Evolutionary conservation across 2,797 vertebrate genomes (phyloP), one percentile per base, ranked within the genome.

Genomic region (Periophthalmus magnuspinnatus): DNA sequence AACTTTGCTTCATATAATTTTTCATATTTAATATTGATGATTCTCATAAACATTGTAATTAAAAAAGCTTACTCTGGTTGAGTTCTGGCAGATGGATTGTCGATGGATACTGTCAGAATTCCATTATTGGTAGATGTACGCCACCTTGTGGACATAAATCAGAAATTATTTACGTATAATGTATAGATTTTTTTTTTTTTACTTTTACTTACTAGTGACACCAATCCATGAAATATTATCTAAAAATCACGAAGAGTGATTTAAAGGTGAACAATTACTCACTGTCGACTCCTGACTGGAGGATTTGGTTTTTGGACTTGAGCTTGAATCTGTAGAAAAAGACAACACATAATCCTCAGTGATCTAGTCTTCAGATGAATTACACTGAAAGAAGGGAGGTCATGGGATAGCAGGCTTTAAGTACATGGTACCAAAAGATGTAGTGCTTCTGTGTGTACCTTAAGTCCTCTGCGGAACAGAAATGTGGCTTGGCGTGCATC

Each of bases 401-500:
- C 48, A 50, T 50, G 17, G 13, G 2, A 41, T 50, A n/a, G 17
- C 10, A 41, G 19, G 50, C 28, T 52, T 0, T 21, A 7, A 52
- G 2, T 19, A 52, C 50, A 52, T 21, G 8, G 50, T n/a, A 52
- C n/a, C 50, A 52, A n/a, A 52, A 21, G 2, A 7, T 58, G 56
- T 58, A n/a, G 13, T 45, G 14, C 5, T 58, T 58, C 3, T 17
- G 1, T 33, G 13, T 58, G 59, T 92, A 98, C 97, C 95, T 98
- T 97, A 64, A 99, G 90, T 70, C 97, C 97, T 84, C 97, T 94
- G 86, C 90, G 94, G 80, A 94, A 95, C 48, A 99, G 94, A 88
- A 97, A 99, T 0, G 95, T 98, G 85, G 97, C 96, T 86, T 99
- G 97, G 33, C 97, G 95, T 3, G 93, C 93, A 33, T 98, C 96